A percentile compares a stretch with the other conserved stretches of the same genome.
phyloP scores from a whole-genome alignment of 2,888 invertebrate genomes.

The Gymnocheta viridis region DNA sequence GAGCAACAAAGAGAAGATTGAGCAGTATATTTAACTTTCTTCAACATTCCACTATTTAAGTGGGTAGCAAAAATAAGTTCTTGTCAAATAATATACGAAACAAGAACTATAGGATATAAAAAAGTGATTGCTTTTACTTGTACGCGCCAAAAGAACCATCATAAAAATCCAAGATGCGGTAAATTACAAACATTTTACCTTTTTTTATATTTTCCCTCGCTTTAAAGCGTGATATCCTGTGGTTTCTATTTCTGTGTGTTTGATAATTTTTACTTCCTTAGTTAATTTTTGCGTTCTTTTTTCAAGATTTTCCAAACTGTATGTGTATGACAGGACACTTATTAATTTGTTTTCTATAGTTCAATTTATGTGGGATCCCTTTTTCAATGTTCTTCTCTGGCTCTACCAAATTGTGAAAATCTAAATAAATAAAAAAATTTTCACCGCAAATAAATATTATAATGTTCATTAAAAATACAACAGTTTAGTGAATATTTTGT shows the following conservation, averaged over 20 bases:
- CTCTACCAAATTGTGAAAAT: background rate
- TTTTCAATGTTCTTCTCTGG: no score
- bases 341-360: no score
- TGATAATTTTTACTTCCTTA: background rate
- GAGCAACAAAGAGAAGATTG: background rate
- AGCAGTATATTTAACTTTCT: background rate
- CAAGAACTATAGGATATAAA: background rate
- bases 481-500: background rate
- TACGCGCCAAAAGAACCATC: slow-evolving; percentile 37
- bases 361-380: no score
- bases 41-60: background rate
- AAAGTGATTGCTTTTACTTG: slow-evolving; percentile 18
- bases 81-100: slow-evolving; percentile 21
- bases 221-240: background rate
- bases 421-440: background rate
- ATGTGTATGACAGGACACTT: no score
- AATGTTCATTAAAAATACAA: background rate
- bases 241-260: background rate
- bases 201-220: background rate
- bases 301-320: no score
- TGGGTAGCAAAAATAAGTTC: slow-evolving; percentile 12
- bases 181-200: slow-evolving; percentile 57
- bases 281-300: background rate
- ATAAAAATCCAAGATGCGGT: slow-evolving; percentile 59
- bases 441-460: background rate